Conservation (phyloP, 2,797 vertebrate genomes). For the Aeoliscus strigatus region DNA sequence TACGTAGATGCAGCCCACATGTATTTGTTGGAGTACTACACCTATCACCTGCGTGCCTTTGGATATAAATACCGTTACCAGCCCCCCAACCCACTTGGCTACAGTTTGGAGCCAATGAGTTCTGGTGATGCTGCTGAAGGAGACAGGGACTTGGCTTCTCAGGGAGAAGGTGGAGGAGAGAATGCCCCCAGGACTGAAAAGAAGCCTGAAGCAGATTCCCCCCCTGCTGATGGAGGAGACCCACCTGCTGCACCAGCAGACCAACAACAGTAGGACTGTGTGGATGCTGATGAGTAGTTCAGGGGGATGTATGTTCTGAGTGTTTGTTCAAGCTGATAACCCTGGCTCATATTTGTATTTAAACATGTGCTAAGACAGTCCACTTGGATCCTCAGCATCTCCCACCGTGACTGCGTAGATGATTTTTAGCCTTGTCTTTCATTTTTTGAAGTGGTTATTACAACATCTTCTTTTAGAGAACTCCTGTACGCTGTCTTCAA, state of each 20-base stretch:
- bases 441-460: background rate
- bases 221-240: slow-evolving; percentile 31
- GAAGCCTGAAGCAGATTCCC: slow-evolving; percentile 13
- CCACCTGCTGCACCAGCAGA: slow-evolving; percentile 14
- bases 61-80: slow-evolving; percentile 73
- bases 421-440: background rate
- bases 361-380: slow-evolving; percentile 5
- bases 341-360: slow-evolving; percentile 20
- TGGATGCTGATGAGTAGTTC: background rate
- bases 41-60: slow-evolving; percentile 73
- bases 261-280: slow-evolving; percentile 18
- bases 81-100: slow-evolving; percentile 33
- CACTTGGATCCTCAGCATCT: slow-evolving; percentile 7
- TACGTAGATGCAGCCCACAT: slow-evolving; percentile 73
- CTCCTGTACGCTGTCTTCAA: no score
- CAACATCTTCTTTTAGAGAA: no score
- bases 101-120: slow-evolving; percentile 2
- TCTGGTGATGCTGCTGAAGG: slow-evolving; percentile 2
- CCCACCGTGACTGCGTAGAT: slow-evolving; percentile 8
- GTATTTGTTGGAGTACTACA: slow-evolving; percentile 75
- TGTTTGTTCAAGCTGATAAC: slow-evolving; percentile 16
- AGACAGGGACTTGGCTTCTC: slow-evolving; percentile 6
- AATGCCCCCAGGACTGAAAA: slow-evolving; percentile 16
- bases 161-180: slow-evolving; percentile 20
- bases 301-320: background rate